phyloP scores from a whole-genome alignment of 2,888 invertebrate species.

The Bugulina stolonifera region DNA sequence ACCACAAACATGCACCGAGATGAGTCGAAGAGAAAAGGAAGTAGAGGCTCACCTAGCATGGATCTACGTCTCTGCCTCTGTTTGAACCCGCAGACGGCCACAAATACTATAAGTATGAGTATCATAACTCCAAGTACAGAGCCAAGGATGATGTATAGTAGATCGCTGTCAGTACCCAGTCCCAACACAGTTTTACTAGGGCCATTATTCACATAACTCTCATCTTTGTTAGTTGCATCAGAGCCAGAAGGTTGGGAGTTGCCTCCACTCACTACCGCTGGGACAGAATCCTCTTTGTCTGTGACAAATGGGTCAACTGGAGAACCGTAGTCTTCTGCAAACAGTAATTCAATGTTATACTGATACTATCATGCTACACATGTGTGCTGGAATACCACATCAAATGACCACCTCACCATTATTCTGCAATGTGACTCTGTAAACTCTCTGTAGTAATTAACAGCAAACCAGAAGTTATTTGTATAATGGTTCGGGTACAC shows the following conservation, averaged over 20 bases:
- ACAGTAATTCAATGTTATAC: too few relatives aligned
- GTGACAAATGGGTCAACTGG: too few relatives aligned
- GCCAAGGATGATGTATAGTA: conserved; percentile 49
- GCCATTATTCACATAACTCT: background rate
- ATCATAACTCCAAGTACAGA: conserved; percentile 48
- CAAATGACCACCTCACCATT: too few relatives aligned
- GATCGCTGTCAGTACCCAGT: conserved; percentile 39
- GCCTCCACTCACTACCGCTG: background rate
- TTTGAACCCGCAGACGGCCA: conserved; percentile 50
- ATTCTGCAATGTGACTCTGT: too few relatives aligned
- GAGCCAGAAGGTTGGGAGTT: background rate
- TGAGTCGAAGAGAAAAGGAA: too few relatives aligned
- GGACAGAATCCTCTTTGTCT: background rate
- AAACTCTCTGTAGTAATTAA: too few relatives aligned
- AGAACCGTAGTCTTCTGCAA: background rate
- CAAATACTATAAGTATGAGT: conserved; percentile 43
- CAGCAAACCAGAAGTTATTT: too few relatives aligned
- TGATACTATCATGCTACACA: too few relatives aligned
- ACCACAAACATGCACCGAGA: too few relatives aligned
- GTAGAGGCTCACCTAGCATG: conserved; percentile 31
- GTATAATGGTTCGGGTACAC: too few relatives aligned
- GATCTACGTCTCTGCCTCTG: conserved; percentile 44
- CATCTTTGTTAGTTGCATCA: background rate
- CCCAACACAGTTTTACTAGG: background rate
- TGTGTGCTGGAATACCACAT: too few relatives aligned